Evolutionary conservation across 2,797 vertebrate genomes (phyloP).

Genomic region (Sebastiscus tertius): DNA sequence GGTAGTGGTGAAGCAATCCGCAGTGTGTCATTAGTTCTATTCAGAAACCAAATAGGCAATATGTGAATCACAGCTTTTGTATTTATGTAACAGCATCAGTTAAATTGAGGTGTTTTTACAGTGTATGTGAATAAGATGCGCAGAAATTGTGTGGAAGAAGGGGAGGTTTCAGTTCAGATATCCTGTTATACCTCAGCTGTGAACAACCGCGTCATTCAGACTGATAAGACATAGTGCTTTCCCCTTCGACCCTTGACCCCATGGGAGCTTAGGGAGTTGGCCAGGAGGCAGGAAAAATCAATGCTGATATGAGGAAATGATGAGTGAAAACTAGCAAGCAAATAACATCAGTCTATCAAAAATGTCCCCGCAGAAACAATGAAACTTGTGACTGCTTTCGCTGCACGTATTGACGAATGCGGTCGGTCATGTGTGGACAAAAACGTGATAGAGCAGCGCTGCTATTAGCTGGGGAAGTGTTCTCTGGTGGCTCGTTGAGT

Average conservation of each 20-base stretch:
- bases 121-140: not conserved
- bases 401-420: slow-evolving; percentile 51
- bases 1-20: slow-evolving; percentile 19
- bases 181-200: not conserved
- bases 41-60: not conserved
- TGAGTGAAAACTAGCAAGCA: slow-evolving; percentile 52
- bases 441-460: slow-evolving; percentile 44
- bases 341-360: slow-evolving; percentile 69
- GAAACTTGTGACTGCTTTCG: slow-evolving; percentile 43
- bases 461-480: slow-evolving; percentile 25
- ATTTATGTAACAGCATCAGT: not conserved
- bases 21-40: slow-evolving; percentile 14
- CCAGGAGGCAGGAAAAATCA: slow-evolving; percentile 51
- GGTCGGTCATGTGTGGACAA: slow-evolving; percentile 27
- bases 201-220: slow-evolving; percentile 11
- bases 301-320: slow-evolving; percentile 62
- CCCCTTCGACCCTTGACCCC: slow-evolving; percentile 52
- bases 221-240: slow-evolving; percentile 25
- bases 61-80: not conserved
- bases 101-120: not conserved
- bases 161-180: not conserved
- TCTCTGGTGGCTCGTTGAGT: slow-evolving; percentile 30
- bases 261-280: slow-evolving; percentile 1
- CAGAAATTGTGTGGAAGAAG: not conserved
- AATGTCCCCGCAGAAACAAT: slow-evolving; percentile 54